A percentile compares a stretch with the other conserved stretches of the same genome.
These are phyloP conservation scores for Brachyopa scutellaris DNA, from an alignment of 2,888 invertebrate genomes.

Conservation along the genomic window DNA sequence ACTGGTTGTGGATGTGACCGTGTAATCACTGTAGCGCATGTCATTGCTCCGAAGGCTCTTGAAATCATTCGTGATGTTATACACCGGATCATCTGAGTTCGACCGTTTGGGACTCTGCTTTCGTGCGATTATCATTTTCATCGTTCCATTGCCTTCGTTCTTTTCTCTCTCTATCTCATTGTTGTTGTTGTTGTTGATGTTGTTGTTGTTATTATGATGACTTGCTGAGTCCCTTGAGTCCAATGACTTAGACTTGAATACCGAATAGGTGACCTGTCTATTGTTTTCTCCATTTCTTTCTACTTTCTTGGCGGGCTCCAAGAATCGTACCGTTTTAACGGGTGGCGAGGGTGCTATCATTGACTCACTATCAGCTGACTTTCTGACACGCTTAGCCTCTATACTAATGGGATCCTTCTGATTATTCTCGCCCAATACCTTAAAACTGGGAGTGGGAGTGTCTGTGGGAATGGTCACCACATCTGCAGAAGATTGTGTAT, in stretches of 20 bases:
- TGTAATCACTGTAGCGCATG: constrained; percentile 79
- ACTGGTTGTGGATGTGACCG: constrained; percentile 74
- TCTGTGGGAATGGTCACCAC: constrained; percentile 21
- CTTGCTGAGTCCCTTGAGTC: constrained; percentile 40
- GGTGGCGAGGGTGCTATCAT: constrained; percentile 49
- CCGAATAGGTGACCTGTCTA: constrained; percentile 74
- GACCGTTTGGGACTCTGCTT: constrained; percentile 74
- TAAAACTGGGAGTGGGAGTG: too few relatives aligned
- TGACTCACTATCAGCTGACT: constrained; percentile 50
- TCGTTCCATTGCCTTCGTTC: constrained; percentile 75
- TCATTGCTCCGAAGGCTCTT: constrained; percentile 81
- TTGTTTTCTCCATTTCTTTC: constrained; percentile 71
- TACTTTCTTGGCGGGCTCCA: constrained; percentile 42
- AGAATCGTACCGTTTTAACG: constrained; percentile 50
- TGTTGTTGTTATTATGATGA: constrained; percentile 36
- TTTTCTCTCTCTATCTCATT: constrained; percentile 61
- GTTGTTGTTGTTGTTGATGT: constrained; percentile 72
- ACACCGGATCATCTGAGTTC: constrained; percentile 63
- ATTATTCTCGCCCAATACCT: constrained; percentile 49
- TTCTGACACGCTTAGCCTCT: constrained; percentile 73
- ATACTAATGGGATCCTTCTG: constrained; percentile 48
- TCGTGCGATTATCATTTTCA: constrained; percentile 76
- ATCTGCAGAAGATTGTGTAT: constrained; percentile 9
- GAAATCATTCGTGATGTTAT: constrained; percentile 77
- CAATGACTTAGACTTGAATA: constrained; percentile 58